Conservation (phyloP, 35 echinoderm and acorn worm genomes). For the Diadema setosum region DNA sequence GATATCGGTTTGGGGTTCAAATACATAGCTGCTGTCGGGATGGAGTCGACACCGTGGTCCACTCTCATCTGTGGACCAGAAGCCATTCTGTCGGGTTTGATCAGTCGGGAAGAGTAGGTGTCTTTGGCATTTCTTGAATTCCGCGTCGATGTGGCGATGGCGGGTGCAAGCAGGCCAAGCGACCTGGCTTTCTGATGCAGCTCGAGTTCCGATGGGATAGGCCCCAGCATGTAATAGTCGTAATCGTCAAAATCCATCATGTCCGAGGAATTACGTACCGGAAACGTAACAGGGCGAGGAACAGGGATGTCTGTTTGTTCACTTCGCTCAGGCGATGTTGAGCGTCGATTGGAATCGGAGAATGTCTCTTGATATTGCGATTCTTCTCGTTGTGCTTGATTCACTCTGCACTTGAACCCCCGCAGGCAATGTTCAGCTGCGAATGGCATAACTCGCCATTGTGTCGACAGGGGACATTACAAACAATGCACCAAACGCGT, state of each 20-base stretch:
- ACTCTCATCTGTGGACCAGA: neutral
- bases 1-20: neutral
- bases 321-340: neutral
- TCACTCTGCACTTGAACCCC: neutral
- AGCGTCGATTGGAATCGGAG: no score
- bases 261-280: no score
- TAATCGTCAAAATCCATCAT: neutral
- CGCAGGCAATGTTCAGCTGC: neutral
- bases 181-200: neutral
- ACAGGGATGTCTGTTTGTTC: neutral
- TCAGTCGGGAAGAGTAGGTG: neutral
- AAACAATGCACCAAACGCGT: no score
- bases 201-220: neutral
- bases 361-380: neutral
- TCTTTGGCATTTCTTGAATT: neutral
- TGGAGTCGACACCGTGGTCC: neutral
- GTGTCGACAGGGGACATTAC: no score
- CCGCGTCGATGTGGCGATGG: neutral
- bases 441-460: slow-evolving; percentile 8
- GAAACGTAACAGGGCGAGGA: no score
- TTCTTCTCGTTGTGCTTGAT: neutral
- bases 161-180: neutral
- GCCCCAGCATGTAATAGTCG: neutral
- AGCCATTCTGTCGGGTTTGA: neutral
- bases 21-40: neutral